phyloP scores from a whole-genome alignment of 30 jellyfish, hydroid and myxozoan genomes.

The Pelagia noctiluca region DNA sequence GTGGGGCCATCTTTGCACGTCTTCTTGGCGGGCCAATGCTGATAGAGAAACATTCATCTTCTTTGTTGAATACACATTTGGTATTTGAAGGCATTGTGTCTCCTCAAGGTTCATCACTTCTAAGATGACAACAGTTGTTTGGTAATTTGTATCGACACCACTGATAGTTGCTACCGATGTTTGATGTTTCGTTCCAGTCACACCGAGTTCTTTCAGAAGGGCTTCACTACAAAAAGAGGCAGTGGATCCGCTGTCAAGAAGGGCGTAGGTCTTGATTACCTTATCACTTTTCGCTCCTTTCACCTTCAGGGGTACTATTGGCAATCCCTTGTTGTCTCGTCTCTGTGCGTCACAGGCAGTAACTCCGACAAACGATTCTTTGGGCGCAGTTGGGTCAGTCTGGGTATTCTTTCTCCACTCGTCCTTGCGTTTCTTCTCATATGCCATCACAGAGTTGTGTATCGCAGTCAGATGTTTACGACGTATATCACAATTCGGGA shows the following conservation, averaged over 20 bases:
- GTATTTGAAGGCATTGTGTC: background rate
- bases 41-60: background rate
- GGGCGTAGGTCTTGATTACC: constrained; percentile 50
- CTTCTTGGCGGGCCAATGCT: constrained; percentile 12
- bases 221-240: constrained; percentile 61
- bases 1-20: constrained; percentile 19
- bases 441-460: constrained; percentile 8
- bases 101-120: constrained; percentile 20
- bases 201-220: constrained; percentile 52
- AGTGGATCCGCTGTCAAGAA: constrained; percentile 65
- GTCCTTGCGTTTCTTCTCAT: constrained; percentile 17
- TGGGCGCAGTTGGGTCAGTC: background rate
- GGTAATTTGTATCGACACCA: constrained; percentile 1
- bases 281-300: background rate
- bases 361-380: background rate
- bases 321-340: constrained; percentile 4
- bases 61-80: constrained; percentile 16
- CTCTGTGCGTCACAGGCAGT: background rate
- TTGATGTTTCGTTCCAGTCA: constrained; percentile 41
- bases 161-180: constrained; percentile 57
- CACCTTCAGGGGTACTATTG: constrained; percentile 22
- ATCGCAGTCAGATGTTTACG: constrained; percentile 8
- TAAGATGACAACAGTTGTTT: constrained; percentile 9
- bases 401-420: background rate
- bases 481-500: background rate